Evolutionary conservation across 2,113 vertebrate genomes (phyloP).

Genomic region (Sitta europaea): DNA sequence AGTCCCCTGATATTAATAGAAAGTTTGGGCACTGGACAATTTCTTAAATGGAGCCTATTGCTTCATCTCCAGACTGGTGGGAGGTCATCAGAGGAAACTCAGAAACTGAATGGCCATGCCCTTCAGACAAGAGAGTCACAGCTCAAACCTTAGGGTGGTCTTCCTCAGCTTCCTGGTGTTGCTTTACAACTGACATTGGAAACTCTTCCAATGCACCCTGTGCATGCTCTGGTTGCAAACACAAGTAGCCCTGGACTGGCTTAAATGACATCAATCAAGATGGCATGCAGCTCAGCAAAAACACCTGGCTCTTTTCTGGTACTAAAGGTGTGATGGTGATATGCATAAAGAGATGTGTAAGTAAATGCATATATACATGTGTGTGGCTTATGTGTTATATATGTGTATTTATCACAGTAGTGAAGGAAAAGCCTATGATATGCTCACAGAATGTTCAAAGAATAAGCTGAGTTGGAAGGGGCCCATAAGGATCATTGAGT

Average conservation of each 20-base stretch:
- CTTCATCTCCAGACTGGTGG: neutral
- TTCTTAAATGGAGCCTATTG: neutral
- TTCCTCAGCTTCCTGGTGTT: neutral
- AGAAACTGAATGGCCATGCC: neutral
- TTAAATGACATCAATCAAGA: neutral
- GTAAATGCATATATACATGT: neutral
- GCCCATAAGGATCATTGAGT: neutral
- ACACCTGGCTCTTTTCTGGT: neutral
- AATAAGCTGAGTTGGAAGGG: neutral
- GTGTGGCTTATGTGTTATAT: neutral
- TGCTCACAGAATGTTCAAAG: neutral
- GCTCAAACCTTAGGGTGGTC: neutral
- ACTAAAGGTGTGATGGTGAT: neutral
- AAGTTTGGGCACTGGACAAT: neutral
- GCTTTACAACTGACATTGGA: neutral
- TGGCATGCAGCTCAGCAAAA: neutral
- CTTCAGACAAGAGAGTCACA: neutral
- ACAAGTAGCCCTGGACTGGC: neutral
- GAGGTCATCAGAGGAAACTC: neutral
- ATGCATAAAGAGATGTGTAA: neutral
- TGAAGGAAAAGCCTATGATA: neutral
- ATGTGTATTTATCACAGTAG: neutral
- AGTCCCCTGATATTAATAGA: neutral
- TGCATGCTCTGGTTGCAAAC: neutral
- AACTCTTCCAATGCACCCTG: accelerated